Percentiles rank a stretch among this genome's conserved stretches.
These are phyloP conservation scores for Plectrocnemia conspersa DNA, from an alignment of 1,140 invertebrate genomes.

Conservation along the genomic window DNA sequence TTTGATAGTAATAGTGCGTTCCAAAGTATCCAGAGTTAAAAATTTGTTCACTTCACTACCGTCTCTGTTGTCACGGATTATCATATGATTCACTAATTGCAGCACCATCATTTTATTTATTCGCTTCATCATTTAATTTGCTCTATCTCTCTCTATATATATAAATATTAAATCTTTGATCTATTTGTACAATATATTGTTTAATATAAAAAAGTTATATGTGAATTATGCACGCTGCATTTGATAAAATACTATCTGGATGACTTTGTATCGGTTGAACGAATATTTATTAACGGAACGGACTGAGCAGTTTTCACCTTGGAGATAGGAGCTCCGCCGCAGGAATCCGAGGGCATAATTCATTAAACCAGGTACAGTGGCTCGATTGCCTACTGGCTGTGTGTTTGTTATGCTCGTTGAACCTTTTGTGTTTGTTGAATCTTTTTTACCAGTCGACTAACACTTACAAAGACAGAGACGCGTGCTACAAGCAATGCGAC, in stretches of 20 bases:
- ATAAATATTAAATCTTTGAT: no score
- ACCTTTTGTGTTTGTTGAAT: slow-evolving; percentile 51
- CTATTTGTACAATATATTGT: no score
- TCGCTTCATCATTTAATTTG: no score
- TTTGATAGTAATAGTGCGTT: no score
- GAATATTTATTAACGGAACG: not conserved
- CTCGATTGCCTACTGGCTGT: slow-evolving; percentile 52
- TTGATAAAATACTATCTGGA: slow-evolving; percentile 15
- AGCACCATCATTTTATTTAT: no score
- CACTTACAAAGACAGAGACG: slow-evolving; percentile 28
- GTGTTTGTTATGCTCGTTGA: slow-evolving; percentile 50
- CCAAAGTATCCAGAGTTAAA: no score
- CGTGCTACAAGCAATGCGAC: slow-evolving; percentile 29
- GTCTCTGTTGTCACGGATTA: no score
- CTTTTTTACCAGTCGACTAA: slow-evolving; percentile 41
- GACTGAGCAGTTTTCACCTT: slow-evolving; percentile 48
- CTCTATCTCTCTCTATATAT: no score
- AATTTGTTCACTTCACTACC: no score
- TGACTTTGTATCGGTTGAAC: slow-evolving; percentile 5
- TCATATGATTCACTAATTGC: no score
- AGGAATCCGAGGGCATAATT: slow-evolving; percentile 21
- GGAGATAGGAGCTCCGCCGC: slow-evolving; percentile 42
- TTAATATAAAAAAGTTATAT: no score
- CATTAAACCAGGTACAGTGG: slow-evolving; percentile 48
- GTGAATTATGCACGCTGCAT: slow-evolving; percentile 33